Evolutionary conservation across 2,888 invertebrate species (phyloP), one percentile per base, ranked within the genome.

Genomic region (Xanthorhoe designata): DNA sequence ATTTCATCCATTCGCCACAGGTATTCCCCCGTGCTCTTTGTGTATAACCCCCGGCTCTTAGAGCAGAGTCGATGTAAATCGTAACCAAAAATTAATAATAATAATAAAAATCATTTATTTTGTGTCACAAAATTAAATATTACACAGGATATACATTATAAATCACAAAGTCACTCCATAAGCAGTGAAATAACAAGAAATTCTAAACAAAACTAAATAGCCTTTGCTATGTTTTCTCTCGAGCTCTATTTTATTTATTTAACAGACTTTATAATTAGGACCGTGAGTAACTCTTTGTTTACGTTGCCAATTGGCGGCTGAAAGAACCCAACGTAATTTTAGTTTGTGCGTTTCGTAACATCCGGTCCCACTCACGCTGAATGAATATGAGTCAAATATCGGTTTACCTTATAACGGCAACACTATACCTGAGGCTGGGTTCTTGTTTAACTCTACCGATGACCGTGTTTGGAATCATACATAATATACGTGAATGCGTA

Each of bases 241-340:
- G 51, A 64, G 64, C 62, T 66, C 19, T 68, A 67, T 65, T 66
- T 63, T 68, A 69, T 72, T 72, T 68, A 70, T 70, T 71, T 66
- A 70, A 60, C 68, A 55, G 59, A 61, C 55, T 66, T 61, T 68
- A 71, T 63, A 67, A 71, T 74, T 74, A 72, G 74, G 59, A 61
- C 52, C 17, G 60, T 69, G 72, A 74, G 68, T 68, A 74, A 72
- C 68, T 69, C 67, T 68, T 71, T 74, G 72, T 72, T 74, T 71
- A 70, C 62, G 72, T 71, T 74, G 74, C 74, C 74, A 74, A 72
- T 72, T 74, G 74, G 74, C 74, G 68, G 62, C 60, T 60, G 72
- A 74, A 68, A 69, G 71, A 71, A 67, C 58, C 53, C 50, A 32
- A 58, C 71, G 60, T 72, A 63, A 72, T 68, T 72, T 72, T 72